Percentiles rank a stretch among this genome's conserved stretches.
phyloP scores from a whole-genome alignment of 2,888 invertebrate genomes.

The Cryptocephalus moraei region DNA sequence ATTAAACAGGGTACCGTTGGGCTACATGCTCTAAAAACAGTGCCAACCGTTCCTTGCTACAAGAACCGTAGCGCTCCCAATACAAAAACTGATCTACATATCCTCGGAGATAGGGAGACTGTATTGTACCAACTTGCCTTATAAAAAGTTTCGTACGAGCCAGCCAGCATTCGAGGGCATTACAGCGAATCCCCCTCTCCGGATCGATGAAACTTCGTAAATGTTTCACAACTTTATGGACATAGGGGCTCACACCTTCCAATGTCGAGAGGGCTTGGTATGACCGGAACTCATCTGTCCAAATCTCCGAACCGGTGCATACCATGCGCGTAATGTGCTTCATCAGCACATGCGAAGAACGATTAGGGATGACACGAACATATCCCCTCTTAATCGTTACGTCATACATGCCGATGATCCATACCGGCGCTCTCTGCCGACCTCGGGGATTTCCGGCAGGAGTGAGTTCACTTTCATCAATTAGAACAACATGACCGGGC shows the following conservation, averaged over 20 bases:
- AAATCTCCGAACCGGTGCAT: not conserved
- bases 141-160: no score
- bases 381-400: not conserved
- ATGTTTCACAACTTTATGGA: not conserved
- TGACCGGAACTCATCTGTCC: not conserved
- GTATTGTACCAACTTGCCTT: no score
- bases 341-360: not conserved
- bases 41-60: no score
- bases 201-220: not conserved
- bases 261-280: not conserved
- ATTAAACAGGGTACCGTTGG: no score
- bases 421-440: not conserved
- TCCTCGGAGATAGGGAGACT: no score
- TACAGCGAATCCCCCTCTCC: not conserved
- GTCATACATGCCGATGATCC: not conserved
- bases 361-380: not conserved
- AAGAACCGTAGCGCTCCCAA: no score
- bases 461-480: not conserved
- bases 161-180: no score
- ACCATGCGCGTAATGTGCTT: not conserved
- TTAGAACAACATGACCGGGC: not conserved
- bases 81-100: no score
- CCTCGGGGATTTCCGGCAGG: not conserved
- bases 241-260: not conserved
- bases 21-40: no score